These are phyloP conservation scores for Anisognathus igniventris DNA, from an alignment of 2,797 vertebrate species.

Conservation along the genomic window DNA sequence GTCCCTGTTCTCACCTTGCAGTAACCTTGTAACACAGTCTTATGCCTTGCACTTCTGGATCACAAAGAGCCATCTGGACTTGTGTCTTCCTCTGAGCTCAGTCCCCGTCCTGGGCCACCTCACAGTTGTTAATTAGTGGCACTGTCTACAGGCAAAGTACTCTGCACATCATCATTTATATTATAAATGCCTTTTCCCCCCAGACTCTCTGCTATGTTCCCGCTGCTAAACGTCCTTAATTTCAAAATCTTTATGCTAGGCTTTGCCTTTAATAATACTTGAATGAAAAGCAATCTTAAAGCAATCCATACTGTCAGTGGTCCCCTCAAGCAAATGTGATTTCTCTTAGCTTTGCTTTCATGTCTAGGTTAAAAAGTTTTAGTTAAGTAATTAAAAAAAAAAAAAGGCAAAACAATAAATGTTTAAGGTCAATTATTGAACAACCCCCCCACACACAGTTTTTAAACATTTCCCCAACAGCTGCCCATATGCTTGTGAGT, in stretches of 20 bases:
- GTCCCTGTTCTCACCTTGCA: slow-evolving; percentile 16
- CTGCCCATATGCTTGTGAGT: neutral
- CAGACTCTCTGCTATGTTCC: neutral
- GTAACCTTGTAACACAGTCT: slow-evolving; percentile 35
- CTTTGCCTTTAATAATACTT: slow-evolving; percentile 28
- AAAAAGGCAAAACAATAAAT: neutral
- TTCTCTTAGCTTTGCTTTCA: neutral
- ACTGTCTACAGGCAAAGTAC: slow-evolving; percentile 6
- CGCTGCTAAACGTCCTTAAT: slow-evolving; percentile 32
- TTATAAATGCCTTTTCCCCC: neutral
- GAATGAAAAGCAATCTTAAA: slow-evolving; percentile 32
- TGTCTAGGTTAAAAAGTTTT: neutral
- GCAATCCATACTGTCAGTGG: neutral
- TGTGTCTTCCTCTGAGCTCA: slow-evolving; percentile 6
- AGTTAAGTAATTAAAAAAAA: neutral
- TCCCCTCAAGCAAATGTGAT: neutral
- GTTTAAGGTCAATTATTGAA: neutral
- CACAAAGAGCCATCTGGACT: slow-evolving; percentile 65
- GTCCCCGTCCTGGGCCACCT: neutral
- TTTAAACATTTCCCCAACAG: neutral
- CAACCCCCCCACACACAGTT: neutral
- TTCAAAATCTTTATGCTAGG: neutral
- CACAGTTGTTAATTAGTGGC: slow-evolving; percentile 58
- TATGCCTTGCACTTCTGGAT: slow-evolving; percentile 18
- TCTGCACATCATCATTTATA: slow-evolving; percentile 11